phyloP scores from a whole-genome alignment of 2,888 invertebrate genomes.

The Philhelius pedissequus region DNA sequence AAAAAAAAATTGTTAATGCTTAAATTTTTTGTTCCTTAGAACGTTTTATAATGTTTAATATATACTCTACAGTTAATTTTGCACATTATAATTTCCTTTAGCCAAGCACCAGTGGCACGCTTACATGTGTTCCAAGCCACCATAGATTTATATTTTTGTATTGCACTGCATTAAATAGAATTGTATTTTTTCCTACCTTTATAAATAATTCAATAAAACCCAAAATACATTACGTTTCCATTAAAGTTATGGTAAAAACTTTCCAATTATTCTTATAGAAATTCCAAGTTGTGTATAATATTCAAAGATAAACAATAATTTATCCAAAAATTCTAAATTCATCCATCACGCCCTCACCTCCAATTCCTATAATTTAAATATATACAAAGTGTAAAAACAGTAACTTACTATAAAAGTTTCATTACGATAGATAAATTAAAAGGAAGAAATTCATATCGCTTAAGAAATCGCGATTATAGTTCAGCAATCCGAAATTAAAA shows the following conservation, averaged over 20 bases:
- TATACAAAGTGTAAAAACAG: too few species aligned
- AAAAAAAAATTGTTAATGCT: constrained; percentile 31
- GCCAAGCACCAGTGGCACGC: constrained; percentile 10
- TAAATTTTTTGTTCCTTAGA: constrained; percentile 35
- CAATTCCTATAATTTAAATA: too few species aligned
- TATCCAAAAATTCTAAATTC: too few species aligned
- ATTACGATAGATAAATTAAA: too few species aligned
- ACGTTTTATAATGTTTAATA: constrained; percentile 8
- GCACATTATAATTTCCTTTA: constrained; percentile 2
- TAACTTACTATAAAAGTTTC: too few species aligned
- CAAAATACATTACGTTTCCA: background rate
- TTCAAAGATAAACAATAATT: too few species aligned
- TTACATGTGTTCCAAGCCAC: constrained; percentile 6
- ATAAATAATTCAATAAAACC: background rate
- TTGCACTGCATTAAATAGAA: background rate
- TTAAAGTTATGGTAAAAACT: background rate
- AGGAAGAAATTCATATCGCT: too few species aligned
- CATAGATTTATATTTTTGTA: background rate
- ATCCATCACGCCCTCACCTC: too few species aligned
- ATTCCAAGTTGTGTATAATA: too few species aligned
- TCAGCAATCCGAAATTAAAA: too few species aligned
- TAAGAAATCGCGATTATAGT: too few species aligned
- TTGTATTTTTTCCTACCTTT: background rate
- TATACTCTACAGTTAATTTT: too few species aligned
- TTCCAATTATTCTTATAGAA: background rate